Base-by-base conservation (phyloP, 2,113 vertebrate genomes). In the Myotis davidii region DNA sequence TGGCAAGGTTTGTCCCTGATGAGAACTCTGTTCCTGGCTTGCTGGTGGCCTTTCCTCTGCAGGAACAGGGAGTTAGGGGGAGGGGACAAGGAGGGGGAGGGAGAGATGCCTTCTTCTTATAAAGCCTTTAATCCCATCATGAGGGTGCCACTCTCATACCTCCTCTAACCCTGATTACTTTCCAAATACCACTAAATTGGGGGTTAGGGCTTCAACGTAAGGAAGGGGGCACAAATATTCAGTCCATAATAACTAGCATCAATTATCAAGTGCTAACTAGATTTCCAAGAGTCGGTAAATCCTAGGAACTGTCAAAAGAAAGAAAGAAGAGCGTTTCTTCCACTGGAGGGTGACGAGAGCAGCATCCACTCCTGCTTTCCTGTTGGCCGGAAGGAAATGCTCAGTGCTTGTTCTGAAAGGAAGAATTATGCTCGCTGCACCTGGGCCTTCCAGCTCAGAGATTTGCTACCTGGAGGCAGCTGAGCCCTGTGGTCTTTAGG, bases 391-490 rank as follows among this genome's bases (percentile, higher is more conserved):
- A 86, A 91, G 90, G 6, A 96, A 93, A 85, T 23, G 25, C 25
- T 14, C 48, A 67, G 32, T 69, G 65, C 52, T 7, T 37, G 16
- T 6, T 67, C 85, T 96, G 83, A 11, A 70, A 65, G 32, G 64
- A 84, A 85, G 65, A 88, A 29, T 0, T 1, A 0, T 52, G 9
- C 32, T 94, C 42, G 34, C n/a, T 52, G 10, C 12, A 64, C 13
- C 48, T 92, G 34, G 23, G 21, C 50, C 95, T 52, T 86, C 0
- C 61, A 61, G 20, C 50, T 96, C 37, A 56, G 93, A 96, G 54
- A 48, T 32, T 56, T 88, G 85, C 70, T 81, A 94, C 48, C 72
- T 54, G 8, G 73, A 76, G 10, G 14, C 84, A 1, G 0, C 11
- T 88, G 79, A 77, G 59, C 45, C 32, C 48, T 25, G 12, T 11